A percentile compares a stretch with the other conserved stretches of the same genome.
These are phyloP conservation scores for Limnephilus auricula DNA, from an alignment of 2,888 invertebrate species.

Conservation along the genomic window DNA sequence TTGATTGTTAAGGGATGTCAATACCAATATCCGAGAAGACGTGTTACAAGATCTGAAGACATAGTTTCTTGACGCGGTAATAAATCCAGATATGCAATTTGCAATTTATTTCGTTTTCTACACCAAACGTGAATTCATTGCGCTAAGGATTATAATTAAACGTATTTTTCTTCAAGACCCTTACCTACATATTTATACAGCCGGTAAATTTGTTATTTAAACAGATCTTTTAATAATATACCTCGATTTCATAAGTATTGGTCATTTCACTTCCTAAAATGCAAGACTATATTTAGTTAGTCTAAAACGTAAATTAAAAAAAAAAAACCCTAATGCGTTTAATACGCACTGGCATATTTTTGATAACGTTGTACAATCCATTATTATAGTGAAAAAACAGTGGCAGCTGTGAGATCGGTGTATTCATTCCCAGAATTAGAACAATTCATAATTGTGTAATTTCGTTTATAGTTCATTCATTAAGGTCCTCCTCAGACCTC, in stretches of 20 bases:
- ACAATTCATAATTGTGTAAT: no score
- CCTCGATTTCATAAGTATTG: neutral
- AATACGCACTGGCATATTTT: no score
- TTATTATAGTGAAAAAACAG: neutral
- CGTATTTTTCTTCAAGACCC: neutral
- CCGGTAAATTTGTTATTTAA: neutral
- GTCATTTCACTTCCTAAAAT: no score
- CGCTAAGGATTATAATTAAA: slow-evolving; percentile 29
- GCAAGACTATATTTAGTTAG: no score
- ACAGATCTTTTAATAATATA: neutral
- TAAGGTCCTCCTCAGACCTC: no score
- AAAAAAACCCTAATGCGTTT: no score
- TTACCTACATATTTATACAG: neutral
- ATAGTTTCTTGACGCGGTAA: slow-evolving; percentile 14
- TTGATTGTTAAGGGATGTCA: neutral
- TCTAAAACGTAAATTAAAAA: no score
- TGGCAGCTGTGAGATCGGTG: no score
- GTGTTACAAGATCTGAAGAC: neutral
- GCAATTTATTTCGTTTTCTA: slow-evolving; percentile 32
- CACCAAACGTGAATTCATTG: slow-evolving; percentile 5
- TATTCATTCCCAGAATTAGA: no score
- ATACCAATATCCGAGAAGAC: neutral
- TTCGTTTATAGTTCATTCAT: no score
- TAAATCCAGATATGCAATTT: slow-evolving; percentile 33
- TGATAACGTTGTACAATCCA: neutral